Conservation (phyloP, 2,797 vertebrate genomes). For the Neomorphus geoffroyi region DNA sequence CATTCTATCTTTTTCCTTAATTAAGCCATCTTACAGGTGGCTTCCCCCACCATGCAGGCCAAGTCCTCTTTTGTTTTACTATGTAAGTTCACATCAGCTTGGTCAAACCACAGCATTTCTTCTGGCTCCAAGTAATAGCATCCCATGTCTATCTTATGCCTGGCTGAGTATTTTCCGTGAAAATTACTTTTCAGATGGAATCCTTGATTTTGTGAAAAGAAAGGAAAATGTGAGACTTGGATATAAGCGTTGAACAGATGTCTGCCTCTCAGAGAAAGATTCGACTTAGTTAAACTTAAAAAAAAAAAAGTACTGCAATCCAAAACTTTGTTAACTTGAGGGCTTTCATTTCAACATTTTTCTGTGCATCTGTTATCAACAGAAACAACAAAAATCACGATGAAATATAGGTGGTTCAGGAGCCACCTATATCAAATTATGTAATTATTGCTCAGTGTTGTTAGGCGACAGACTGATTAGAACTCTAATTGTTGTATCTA, state of each 20-base stretch:
- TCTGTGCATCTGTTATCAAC: background rate
- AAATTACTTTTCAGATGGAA: background rate
- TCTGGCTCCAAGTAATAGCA: background rate
- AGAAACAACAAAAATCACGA: background rate
- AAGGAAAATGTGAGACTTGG: slow-evolving; percentile 27
- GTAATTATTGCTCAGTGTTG: background rate
- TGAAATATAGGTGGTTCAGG: too few relatives aligned
- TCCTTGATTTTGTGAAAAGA: slow-evolving; percentile 2
- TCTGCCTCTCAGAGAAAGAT: background rate
- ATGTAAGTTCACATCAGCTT: background rate
- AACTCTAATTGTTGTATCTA: background rate
- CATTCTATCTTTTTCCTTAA: background rate
- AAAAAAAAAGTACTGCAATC: background rate
- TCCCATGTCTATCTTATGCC: background rate
- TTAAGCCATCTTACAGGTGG: background rate
- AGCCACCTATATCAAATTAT: background rate
- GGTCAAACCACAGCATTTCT: background rate
- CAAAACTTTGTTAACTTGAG: background rate
- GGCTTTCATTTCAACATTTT: background rate
- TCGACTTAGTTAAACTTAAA: background rate
- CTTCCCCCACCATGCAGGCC: background rate
- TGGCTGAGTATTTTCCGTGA: background rate
- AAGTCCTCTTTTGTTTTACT: background rate
- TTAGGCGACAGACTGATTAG: background rate
- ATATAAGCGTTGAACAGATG: background rate